Percentiles rank a stretch among this genome's conserved stretches.
These are phyloP conservation scores for Dreissena polymorpha DNA, from an alignment of 1,140 invertebrate species.

Conservation along the genomic window DNA sequence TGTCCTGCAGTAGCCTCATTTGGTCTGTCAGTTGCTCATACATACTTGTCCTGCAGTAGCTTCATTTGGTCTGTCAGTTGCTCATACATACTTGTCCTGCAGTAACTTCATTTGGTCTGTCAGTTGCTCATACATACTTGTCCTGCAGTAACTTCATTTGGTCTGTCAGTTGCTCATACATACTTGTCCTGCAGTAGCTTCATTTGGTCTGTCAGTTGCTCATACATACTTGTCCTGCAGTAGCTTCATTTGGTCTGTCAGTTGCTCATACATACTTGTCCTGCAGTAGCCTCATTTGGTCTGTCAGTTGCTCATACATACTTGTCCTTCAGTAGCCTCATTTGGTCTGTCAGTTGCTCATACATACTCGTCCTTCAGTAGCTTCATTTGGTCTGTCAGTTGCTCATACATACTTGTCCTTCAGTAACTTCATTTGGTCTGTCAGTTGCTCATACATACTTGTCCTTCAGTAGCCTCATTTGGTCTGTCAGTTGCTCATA, in stretches of 20 bases:
- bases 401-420: too few relatives aligned
- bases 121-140: slow-evolving; percentile 68
- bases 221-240: slow-evolving; percentile 73
- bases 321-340: slow-evolving; percentile 66
- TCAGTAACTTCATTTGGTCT: slow-evolving; percentile 68
- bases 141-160: slow-evolving; percentile 69
- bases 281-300: slow-evolving; percentile 68
- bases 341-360: slow-evolving; percentile 70
- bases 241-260: slow-evolving; percentile 68
- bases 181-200: slow-evolving; percentile 67
- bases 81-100: too few relatives aligned
- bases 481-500: slow-evolving; percentile 72
- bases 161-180: slow-evolving; percentile 70
- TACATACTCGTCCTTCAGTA: slow-evolving; percentile 70
- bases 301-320: slow-evolving; percentile 69
- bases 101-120: slow-evolving; percentile 69
- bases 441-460: slow-evolving; percentile 69
- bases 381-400: slow-evolving; percentile 68
- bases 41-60: slow-evolving; percentile 67
- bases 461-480: slow-evolving; percentile 65
- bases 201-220: slow-evolving; percentile 70
- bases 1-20: slow-evolving; percentile 65
- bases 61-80: slow-evolving; percentile 68
- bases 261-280: too few relatives aligned
- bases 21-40: slow-evolving; percentile 72